Base-by-base conservation (phyloP, 2,797 vertebrate species). In the Tragopan temminckii region DNA sequence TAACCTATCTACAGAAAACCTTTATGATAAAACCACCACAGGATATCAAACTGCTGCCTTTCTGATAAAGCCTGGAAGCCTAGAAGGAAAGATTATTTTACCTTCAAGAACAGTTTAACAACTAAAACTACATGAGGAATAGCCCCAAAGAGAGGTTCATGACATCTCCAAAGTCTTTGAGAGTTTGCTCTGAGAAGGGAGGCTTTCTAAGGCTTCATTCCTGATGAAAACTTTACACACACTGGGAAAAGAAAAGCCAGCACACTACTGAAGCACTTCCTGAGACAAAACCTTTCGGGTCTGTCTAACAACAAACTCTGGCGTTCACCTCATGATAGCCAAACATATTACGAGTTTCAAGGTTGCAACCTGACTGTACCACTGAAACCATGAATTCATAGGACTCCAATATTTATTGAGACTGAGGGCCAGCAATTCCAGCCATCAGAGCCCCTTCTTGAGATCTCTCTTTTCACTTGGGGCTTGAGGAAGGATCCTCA, bases 191-290 rank as follows among this genome's bases (percentile, higher is more conserved):
- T 40, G 42, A 78, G 48, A 43, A 62, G 18, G 84, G 40, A 92
- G 42, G 69, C 24, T 69, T 80, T 33, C 81, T 80, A 7, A 46
- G 27, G 57, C 25, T 82, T 67, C 43, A 63, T 50, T 96, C 57
- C 71, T 77, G 66, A 48, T 19, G 29, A 80, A 87, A 93, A 85
- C 50, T 15, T 50, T 31, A 48, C 45, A 48, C 33, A 38, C 25
- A 69, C 16, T 57, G 35, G 43, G 53, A n/a, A 95, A 91, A 13
- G 29, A 94, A 91, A 13, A 90, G 81, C 24, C 20, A 91, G 64
- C 29, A 84, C 61, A 80, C 57, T 33, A 40, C 18, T 50, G 36
- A 53, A 91, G 36, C 29, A 67, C 53, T 89, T 75, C 61, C 36
- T 91, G 40, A 82, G 71, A 77, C 19, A 89, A 91, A 80, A 80